Evolutionary conservation across 2,888 invertebrate species (phyloP), one percentile per base, ranked within the genome.

Genomic region (Pyrgus malvae): DNA sequence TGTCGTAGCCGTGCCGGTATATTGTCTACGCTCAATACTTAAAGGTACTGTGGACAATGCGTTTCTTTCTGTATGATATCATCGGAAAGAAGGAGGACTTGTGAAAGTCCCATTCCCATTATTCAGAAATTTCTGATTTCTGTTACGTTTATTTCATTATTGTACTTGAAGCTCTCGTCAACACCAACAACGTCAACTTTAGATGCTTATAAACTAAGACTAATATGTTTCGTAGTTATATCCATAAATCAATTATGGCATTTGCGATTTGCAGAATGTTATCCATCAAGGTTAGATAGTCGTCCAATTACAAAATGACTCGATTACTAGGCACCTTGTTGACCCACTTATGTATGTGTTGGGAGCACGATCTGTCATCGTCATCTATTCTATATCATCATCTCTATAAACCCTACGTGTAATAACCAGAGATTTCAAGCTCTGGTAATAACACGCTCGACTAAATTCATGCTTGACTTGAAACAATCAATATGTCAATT

Each of bases 1-100:
- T 65, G 25, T 48, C 65, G 74, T 71, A 75, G 77, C 75, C 74
- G 72, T 68, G 60, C 66, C 54, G 56, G 60, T 62, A 62, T 65
- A 66, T 65, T 66, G 60, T 65, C 62, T 60, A 60, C 57, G 60
- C 44, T 65, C 61, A 61, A 64, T 67, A 64, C 57, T 59, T 61
- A 55, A 16, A 44, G 61, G 60, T 63, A 44, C 62, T 57, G 42
- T 42, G 54, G 37, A 59, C 57, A 65, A 59, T 59, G 54, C 53
- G 51, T 56, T 64, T 57, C 53, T 57, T 62, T 63, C 51, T 38
- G 55, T 49, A 46, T 57, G 38, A 54, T 46, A 41, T 48, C 23
- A 46, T 53, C 45, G 38, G 31, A 27, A 35, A 14, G 14, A 17
- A 31, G 38, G 31, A 48, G 23, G 12, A 19, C 49, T 49, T 29